phyloP scores from a whole-genome alignment of 2,113 vertebrate species.

The Scytalopus superciliaris region DNA sequence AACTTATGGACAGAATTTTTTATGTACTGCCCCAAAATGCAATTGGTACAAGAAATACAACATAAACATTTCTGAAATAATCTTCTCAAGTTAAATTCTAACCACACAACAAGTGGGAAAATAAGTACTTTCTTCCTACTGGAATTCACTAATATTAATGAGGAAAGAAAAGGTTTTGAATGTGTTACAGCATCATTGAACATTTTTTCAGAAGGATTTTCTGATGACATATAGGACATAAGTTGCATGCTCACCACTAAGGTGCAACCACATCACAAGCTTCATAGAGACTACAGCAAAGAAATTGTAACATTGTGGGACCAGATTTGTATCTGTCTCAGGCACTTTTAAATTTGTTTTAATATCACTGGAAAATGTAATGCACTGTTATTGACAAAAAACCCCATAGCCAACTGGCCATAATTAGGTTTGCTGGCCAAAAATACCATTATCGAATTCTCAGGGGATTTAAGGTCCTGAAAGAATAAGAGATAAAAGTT shows the following conservation, averaged over 20 bases:
- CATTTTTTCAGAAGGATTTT: neutral
- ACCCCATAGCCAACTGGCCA: accelerated
- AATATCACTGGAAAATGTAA: neutral
- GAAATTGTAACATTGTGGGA: neutral
- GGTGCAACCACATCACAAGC: neutral
- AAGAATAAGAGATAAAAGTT: neutral
- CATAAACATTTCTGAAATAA: neutral
- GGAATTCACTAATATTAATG: neutral
- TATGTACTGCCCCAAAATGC: neutral
- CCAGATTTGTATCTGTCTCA: neutral
- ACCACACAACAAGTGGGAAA: neutral
- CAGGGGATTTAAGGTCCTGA: neutral
- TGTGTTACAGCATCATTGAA: neutral
- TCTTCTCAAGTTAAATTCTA: neutral
- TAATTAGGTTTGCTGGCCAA: neutral
- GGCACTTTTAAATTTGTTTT: neutral
- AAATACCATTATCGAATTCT: neutral
- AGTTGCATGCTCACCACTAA: neutral
- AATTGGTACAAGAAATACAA: neutral
- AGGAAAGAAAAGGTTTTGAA: neutral
- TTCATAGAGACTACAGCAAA: neutral
- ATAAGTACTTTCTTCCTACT: neutral
- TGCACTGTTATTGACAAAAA: neutral
- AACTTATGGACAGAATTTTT: neutral
- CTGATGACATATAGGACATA: neutral